Base-by-base conservation (phyloP, 2,113 vertebrate genomes). In the Alaudala cheleensis region DNA sequence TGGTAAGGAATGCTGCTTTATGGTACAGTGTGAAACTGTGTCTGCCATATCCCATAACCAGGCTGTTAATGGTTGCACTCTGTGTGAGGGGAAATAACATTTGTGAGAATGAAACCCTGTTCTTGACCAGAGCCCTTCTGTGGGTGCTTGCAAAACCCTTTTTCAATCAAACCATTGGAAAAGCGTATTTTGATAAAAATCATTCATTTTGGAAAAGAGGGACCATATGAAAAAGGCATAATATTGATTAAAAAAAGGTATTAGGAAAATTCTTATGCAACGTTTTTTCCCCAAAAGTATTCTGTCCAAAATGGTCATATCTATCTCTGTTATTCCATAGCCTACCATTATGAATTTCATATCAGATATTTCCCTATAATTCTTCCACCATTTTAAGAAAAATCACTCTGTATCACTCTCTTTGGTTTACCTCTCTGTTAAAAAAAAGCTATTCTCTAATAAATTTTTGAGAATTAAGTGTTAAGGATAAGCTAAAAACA, bases 141-240 rank as follows among this genome's bases (percentile, higher is more conserved):
- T 1, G 4, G 16, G 23, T 84, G 34, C 45, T 79, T 77, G 26
- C 21, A 22, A 77, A 90, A 70, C 7, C 29, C 12, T 49, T 79
- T 88, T 82, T 65, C 45, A 72, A 37, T 20, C 60, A 65, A 83
- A 66, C 20, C 15, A 44, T 15, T 10, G 34, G 44, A 60, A 67
- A 74, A 62, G 8, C 3, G 3, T 49, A 47, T 57, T 76, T 82
- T 60, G 17, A n/a, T 84, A 13, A 65, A 91, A 87, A 37, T 50
- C 0, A 7, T 22, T 86, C 11, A 5, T 70, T 89, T 88, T 31
- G 33, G 39, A 49, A 83, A 70, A 22, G 10, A 8, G 9, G 4
- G 1, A 45, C 3, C 4, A 16, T 51, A 33, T 2, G 34, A 62
- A 64, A 86, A 80, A 66, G 3, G 2, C 11, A 61, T 51, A 0